Conservation (phyloP, 2,888 invertebrate genomes). For the Smittia sp. region DNA sequence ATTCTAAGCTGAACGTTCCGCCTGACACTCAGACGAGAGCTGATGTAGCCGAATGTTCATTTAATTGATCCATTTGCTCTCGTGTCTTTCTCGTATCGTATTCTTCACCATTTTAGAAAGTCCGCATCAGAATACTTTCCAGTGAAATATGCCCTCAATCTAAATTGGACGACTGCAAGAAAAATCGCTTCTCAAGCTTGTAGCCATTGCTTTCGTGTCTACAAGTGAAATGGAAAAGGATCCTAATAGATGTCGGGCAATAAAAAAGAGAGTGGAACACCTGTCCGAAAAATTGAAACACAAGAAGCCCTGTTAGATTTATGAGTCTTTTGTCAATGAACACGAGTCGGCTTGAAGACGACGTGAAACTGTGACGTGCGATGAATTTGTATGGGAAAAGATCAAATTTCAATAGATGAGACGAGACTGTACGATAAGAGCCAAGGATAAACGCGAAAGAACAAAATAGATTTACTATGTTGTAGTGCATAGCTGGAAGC, state of each 20-base stretch:
- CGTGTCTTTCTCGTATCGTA: background rate
- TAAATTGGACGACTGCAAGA: background rate
- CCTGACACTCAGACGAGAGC: background rate
- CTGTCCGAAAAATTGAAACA: slow-evolving; percentile 34
- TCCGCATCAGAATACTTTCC: background rate
- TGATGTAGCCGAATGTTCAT: background rate
- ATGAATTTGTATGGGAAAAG: background rate
- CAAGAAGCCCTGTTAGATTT: slow-evolving; percentile 11
- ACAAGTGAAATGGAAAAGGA: background rate
- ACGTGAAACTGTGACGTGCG: background rate
- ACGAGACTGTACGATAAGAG: too few species aligned
- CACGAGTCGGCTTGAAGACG: background rate
- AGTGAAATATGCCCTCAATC: background rate
- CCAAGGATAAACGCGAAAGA: too few species aligned
- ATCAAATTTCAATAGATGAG: background rate
- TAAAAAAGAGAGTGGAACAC: slow-evolving; percentile 32
- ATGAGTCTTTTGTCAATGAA: slow-evolving; percentile 24
- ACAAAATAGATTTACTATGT: too few species aligned
- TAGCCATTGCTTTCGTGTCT: background rate
- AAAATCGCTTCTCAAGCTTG: background rate
- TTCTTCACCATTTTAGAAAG: background rate
- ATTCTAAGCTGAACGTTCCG: background rate
- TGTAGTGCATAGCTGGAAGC: too few species aligned
- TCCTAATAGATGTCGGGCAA: slow-evolving; percentile 21
- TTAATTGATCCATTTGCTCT: slow-evolving; percentile 12